A percentile compares a stretch with the other conserved stretches of the same genome.
phyloP scores from a whole-genome alignment of 1,140 invertebrate genomes.

The Reticulitermes speratus region DNA sequence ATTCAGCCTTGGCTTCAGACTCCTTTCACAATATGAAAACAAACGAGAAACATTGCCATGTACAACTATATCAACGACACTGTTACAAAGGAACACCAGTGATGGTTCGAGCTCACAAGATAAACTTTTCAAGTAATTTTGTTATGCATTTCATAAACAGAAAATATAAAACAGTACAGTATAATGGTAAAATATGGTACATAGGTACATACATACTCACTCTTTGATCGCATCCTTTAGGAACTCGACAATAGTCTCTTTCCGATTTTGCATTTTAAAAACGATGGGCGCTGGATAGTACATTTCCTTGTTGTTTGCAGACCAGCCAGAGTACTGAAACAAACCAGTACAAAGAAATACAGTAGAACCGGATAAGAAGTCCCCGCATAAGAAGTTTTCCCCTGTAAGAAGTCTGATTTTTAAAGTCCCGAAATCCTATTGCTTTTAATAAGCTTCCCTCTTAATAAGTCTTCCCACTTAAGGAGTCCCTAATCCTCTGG shows the following conservation, averaged over 20 bases:
- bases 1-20: neutral
- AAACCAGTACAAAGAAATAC: slow-evolving; percentile 22
- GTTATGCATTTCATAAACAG: neutral
- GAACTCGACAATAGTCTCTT: slow-evolving; percentile 55
- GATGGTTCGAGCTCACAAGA: neutral
- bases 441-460: no score
- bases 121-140: neutral
- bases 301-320: slow-evolving; percentile 63
- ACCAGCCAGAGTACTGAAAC: slow-evolving; percentile 69
- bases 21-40: neutral
- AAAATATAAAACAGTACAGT: neutral
- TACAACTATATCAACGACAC: no score
- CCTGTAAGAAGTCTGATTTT: no score
- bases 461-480: no score
- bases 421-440: no score
- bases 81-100: neutral
- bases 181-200: neutral
- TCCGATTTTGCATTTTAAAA: slow-evolving; percentile 54
- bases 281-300: slow-evolving; percentile 57
- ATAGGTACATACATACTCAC: slow-evolving; percentile 28
- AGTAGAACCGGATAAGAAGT: no score
- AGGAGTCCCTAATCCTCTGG: no score
- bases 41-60: neutral
- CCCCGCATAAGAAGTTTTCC: no score
- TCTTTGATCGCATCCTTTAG: slow-evolving; percentile 43